These are phyloP conservation scores for Eupithecia abbreviata DNA, from an alignment of 2,888 invertebrate genomes.

Conservation along the genomic window DNA sequence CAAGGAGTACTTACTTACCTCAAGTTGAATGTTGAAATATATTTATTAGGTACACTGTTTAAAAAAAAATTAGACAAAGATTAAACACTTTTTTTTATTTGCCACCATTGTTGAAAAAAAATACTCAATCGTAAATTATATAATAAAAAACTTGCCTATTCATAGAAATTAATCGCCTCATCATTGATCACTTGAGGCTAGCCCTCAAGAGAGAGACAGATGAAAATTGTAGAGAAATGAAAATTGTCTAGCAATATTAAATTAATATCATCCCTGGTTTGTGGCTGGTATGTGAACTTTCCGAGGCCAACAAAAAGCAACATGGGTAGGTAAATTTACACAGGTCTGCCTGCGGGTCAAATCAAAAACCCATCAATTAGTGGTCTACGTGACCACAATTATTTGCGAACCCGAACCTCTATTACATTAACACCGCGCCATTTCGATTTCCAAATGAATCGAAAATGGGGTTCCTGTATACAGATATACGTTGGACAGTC, in stretches of 20 bases:
- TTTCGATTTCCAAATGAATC: conserved; percentile 49
- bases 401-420: conserved; percentile 39
- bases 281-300: background rate
- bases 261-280: background rate
- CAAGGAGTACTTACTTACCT: background rate
- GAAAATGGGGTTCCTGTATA: conserved; percentile 49
- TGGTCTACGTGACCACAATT: conserved; percentile 31
- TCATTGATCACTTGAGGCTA: too few species aligned
- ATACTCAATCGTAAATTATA: too few species aligned
- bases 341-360: background rate
- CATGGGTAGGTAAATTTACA: background rate
- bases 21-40: background rate
- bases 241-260: background rate
- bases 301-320: background rate
- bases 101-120: too few species aligned
- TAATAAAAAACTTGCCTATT: too few species aligned
- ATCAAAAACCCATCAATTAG: conserved; percentile 24
- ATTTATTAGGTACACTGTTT: too few species aligned
- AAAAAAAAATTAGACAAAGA: too few species aligned
- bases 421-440: conserved; percentile 49
- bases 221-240: background rate
- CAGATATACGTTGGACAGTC: conserved; percentile 2
- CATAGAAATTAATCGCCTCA: background rate
- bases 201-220: too few species aligned
- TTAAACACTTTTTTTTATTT: too few species aligned